Conservation (phyloP, 2,113 vertebrate species). For the Nycticorax nycticorax region DNA sequence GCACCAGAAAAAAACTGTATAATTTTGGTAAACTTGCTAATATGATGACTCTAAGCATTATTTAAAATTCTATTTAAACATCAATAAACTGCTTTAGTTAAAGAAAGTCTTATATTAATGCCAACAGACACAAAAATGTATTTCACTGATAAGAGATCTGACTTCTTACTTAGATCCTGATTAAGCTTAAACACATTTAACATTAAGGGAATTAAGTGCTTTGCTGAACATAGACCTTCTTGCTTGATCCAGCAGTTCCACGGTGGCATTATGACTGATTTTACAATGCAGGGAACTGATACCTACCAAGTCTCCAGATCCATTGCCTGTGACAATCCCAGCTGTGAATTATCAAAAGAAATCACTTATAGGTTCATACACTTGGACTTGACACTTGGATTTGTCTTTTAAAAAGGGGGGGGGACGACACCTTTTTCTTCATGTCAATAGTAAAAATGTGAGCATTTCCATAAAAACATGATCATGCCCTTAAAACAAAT, state of each 20-base stretch:
- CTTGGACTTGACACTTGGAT: not conserved
- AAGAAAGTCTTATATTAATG: not conserved
- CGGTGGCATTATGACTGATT: not conserved
- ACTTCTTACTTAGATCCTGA: not conserved
- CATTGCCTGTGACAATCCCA: not conserved
- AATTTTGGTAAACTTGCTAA: not conserved
- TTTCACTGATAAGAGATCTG: not conserved
- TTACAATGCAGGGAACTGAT: not conserved
- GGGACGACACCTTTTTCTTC: too few species aligned
- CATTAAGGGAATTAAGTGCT: not conserved
- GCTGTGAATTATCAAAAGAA: not conserved
- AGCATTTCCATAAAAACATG: not conserved
- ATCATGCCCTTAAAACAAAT: not conserved
- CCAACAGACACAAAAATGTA: not conserved
- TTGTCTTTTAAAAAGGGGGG: too few species aligned
- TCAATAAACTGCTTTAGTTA: not conserved
- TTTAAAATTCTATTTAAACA: constrained; percentile 9
- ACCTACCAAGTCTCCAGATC: not conserved
- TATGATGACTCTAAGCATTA: not conserved
- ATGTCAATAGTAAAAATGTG: not conserved
- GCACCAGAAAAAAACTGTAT: not conserved
- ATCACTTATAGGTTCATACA: not conserved
- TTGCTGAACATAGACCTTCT: not conserved
- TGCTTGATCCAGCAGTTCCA: not conserved
- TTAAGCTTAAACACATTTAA: not conserved